Base-by-base conservation (phyloP, 2,113 vertebrate genomes). In the Dasyurus viverrinus region DNA sequence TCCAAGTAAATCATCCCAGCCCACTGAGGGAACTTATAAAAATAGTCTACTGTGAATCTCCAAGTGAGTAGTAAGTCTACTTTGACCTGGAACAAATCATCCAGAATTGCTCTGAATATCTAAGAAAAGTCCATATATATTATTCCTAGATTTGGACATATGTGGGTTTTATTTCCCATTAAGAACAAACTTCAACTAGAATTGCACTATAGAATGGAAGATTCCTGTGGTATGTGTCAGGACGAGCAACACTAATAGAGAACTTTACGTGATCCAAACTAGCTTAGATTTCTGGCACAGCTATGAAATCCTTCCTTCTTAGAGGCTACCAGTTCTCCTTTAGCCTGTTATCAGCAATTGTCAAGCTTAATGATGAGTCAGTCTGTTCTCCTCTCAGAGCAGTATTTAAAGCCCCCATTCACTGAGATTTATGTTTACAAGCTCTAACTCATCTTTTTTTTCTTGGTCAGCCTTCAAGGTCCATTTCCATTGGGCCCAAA, bases 1-100 rank as follows among this genome's bases (percentile, higher is more conserved):
- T 96, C 89, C 60, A 24, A 89, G 36, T 68, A 96, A 91, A 55
- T 95, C 30, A 57, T 93, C 19, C n/a, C 68, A 42, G 47, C n/a
- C 90, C 48, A 30, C 60, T 26, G 48, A 94, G 94, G 90, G 90
- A 42, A 94, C 91, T 9, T 27, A 53, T 10, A 24, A 24, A 91
- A 91, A 47, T 23, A 53, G 4, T 26, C 52, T n/a, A 76, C 19
- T 68, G 68, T 92, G 25, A 76, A 68, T 92, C 89, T 90, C 91
- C 27, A 50, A n/a, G 46, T 8, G 92, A 57, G 57, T 27, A 89
- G 27, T 52, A n/a, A 14, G 19, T 92, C 91, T 94, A 54, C 84
- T 12, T 93, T 91, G 50, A 3, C n/a, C 91, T 92, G 89, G 55
- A 97, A 89, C 19, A 92, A 90, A 93, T 60, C 53, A n/a, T 57